These are phyloP conservation scores for Cephus pulcher DNA, from an alignment of 2,888 invertebrate species.

Conservation along the genomic window DNA sequence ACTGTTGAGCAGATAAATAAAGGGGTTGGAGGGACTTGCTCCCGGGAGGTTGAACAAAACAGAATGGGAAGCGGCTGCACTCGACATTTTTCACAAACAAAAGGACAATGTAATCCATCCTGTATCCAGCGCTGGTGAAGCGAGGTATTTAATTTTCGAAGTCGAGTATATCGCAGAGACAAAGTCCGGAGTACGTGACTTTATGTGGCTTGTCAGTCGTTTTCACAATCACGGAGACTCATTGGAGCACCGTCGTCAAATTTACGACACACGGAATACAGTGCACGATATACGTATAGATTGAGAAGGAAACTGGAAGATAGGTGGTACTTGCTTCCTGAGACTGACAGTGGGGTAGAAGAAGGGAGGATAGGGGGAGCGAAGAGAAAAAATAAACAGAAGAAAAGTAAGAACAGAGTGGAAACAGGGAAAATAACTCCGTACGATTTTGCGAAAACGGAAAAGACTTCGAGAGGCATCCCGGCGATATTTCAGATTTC, in stretches of 20 bases:
- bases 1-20: conserved; percentile 4
- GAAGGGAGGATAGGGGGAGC: background rate
- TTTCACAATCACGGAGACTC: background rate
- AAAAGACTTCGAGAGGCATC: conserved; percentile 43
- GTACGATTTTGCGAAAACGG: background rate
- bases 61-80: conserved; percentile 6
- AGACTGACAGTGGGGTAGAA: background rate
- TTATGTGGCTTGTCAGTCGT: background rate
- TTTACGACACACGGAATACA: background rate
- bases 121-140: background rate
- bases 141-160: conserved; percentile 12
- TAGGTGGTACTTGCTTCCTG: background rate
- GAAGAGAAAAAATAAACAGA: conserved; percentile 8
- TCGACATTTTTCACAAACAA: conserved; percentile 12
- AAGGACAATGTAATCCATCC: conserved; percentile 6
- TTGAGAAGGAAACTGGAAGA: background rate
- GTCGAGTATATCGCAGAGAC: background rate
- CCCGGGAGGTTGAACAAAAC: background rate
- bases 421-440: background rate
- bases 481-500: conserved; percentile 50
- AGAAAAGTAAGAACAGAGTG: conserved; percentile 2
- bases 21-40: background rate
- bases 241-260: background rate
- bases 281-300: background rate
- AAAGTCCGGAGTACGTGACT: background rate